Percentiles rank a stretch among this genome's conserved stretches.
phyloP scores from a whole-genome alignment of 1,140 invertebrate genomes.

The Papilio dardanus region DNA sequence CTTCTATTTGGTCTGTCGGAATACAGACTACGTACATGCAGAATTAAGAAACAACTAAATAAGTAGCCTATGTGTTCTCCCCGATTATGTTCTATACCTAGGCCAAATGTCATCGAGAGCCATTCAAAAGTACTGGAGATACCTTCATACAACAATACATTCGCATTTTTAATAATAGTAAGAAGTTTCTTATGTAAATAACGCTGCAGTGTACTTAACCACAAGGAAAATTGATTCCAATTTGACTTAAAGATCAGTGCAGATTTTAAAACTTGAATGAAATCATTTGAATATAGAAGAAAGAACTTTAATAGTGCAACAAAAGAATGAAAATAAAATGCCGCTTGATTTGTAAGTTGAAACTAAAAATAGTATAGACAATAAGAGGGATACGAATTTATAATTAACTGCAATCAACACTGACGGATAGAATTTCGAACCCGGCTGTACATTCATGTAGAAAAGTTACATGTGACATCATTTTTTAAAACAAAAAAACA shows the following conservation, averaged over 20 bases:
- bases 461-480: too few relatives aligned
- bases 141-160: neutral
- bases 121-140: neutral
- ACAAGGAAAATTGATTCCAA: constrained; percentile 66
- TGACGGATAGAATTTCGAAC: constrained; percentile 79
- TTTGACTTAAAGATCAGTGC: constrained; percentile 69
- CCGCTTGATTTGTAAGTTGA: constrained; percentile 36
- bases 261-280: constrained; percentile 68
- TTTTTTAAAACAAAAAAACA: too few relatives aligned
- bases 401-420: constrained; percentile 82
- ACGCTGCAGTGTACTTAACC: neutral
- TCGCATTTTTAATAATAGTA: neutral
- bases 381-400: constrained; percentile 79
- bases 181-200: neutral
- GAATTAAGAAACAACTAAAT: constrained; percentile 35
- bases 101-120: neutral
- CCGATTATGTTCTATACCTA: neutral
- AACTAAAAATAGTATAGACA: constrained; percentile 69
- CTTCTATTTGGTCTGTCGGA: too few relatives aligned
- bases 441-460: constrained; percentile 57
- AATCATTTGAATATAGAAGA: constrained; percentile 40
- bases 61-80: neutral
- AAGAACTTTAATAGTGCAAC: constrained; percentile 40
- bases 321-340: constrained; percentile 32
- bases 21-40: constrained; percentile 53